These are phyloP conservation scores for Tenebrio molitor DNA, from an alignment of 1,140 invertebrate genomes.

Conservation along the genomic window DNA sequence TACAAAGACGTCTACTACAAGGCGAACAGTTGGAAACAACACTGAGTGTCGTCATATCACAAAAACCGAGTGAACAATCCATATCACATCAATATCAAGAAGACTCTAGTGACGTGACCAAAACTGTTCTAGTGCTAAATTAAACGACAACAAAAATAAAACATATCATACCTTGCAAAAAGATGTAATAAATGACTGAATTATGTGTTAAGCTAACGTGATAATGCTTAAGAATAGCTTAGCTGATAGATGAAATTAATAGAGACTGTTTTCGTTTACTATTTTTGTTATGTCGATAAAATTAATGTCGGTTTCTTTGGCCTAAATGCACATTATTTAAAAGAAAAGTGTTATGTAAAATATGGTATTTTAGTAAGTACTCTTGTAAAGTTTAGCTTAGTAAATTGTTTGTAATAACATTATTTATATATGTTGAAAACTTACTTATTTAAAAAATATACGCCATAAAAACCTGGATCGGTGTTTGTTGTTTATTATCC, in stretches of 20 bases:
- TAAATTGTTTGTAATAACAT: constrained; percentile 43
- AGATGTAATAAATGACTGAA: constrained; percentile 47
- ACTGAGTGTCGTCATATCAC: constrained; percentile 64
- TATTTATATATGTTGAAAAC: constrained; percentile 44
- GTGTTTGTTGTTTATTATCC: not conserved
- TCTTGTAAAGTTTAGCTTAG: constrained; percentile 37
- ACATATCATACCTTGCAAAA: constrained; percentile 55
- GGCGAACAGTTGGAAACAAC: constrained; percentile 81
- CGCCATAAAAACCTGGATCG: constrained; percentile 18
- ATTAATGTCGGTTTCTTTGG: constrained; percentile 26
- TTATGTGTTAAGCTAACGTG: constrained; percentile 47
- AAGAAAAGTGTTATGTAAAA: constrained; percentile 40
- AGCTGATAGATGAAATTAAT: constrained; percentile 46
- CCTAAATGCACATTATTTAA: constrained; percentile 27
- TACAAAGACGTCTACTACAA: constrained; percentile 89
- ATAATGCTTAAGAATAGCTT: constrained; percentile 42
- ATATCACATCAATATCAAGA: constrained; percentile 34
- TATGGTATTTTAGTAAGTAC: constrained; percentile 41
- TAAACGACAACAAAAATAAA: constrained; percentile 48
- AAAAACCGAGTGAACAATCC: constrained; percentile 20
- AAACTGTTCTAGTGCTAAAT: constrained; percentile 48
- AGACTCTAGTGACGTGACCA: constrained; percentile 45
- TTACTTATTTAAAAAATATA: constrained; percentile 42
- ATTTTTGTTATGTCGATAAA: constrained; percentile 12
- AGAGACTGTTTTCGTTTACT: constrained; percentile 16